Conservation (phyloP, 2,113 vertebrate species). For the Cygnus buccinator region DNA sequence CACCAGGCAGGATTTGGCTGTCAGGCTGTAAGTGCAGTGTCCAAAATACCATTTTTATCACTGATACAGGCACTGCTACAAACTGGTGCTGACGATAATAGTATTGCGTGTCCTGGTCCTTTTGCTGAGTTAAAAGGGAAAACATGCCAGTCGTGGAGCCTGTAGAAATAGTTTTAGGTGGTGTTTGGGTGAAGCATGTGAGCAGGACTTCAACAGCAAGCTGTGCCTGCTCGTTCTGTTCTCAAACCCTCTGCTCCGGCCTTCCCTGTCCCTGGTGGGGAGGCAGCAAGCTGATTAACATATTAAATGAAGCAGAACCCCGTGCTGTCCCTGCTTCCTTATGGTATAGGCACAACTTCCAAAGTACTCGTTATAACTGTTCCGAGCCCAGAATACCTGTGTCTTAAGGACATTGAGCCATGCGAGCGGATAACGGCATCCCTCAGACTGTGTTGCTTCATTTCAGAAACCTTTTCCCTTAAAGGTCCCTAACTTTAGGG, state of each 20-base stretch:
- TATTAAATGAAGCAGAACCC: background rate
- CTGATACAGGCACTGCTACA: background rate
- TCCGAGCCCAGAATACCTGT: background rate
- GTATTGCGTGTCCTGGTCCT: background rate
- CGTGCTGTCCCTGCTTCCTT: background rate
- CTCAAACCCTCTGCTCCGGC: background rate
- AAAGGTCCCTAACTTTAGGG: background rate
- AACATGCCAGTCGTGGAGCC: background rate
- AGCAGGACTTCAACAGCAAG: background rate
- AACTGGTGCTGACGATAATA: background rate
- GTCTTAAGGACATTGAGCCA: rapidly evolving
- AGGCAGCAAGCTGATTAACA: background rate
- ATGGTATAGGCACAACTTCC: background rate
- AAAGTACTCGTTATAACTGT: rapidly evolving
- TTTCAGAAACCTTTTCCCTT: background rate
- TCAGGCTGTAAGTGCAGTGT: background rate
- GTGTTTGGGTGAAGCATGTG: background rate
- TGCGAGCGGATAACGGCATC: rapidly evolving
- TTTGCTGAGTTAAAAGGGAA: background rate
- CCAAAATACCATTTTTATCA: background rate
- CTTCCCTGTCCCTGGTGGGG: background rate
- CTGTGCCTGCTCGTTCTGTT: background rate
- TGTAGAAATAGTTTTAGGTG: background rate
- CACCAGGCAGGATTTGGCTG: background rate
- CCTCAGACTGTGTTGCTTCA: rapidly evolving